These are phyloP conservation scores for Sialis lutaria DNA, from an alignment of 2,888 invertebrate species.

Conservation along the genomic window DNA sequence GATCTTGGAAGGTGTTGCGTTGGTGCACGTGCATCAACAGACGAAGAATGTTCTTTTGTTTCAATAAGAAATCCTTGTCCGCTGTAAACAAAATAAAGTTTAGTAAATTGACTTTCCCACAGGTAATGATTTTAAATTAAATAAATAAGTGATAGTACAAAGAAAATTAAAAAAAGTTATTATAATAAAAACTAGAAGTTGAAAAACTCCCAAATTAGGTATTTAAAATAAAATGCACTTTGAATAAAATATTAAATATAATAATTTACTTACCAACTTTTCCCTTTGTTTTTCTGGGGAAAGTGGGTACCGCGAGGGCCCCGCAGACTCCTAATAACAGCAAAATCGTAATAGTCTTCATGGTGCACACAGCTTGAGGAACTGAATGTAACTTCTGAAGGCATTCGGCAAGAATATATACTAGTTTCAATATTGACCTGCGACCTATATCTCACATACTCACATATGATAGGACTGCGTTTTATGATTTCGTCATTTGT, in stretches of 20 bases:
- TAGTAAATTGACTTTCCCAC: background rate
- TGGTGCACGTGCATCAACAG: constrained; percentile 45
- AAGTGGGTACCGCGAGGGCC: background rate
- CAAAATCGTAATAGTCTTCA: background rate
- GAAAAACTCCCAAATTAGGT: background rate
- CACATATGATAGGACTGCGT: too few species aligned
- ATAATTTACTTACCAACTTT: background rate
- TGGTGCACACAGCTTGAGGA: background rate
- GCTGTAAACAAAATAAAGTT: constrained; percentile 22
- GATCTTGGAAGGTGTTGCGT: constrained; percentile 33
- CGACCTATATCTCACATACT: too few species aligned
- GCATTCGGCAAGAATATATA: too few species aligned
- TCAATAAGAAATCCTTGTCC: constrained; percentile 33
- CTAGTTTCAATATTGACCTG: too few species aligned
- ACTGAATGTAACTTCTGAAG: too few species aligned
- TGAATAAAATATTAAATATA: background rate
- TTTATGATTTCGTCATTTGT: too few species aligned
- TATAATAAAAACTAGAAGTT: too few species aligned
- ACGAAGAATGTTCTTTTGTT: constrained; percentile 36
- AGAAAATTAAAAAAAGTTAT: background rate
- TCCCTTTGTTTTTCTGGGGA: background rate
- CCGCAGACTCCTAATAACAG: background rate
- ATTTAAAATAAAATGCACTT: background rate
- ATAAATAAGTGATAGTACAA: background rate
- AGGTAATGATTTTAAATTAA: background rate